Conservation (phyloP, 2,888 invertebrate species). For the Agrochola lota region DNA sequence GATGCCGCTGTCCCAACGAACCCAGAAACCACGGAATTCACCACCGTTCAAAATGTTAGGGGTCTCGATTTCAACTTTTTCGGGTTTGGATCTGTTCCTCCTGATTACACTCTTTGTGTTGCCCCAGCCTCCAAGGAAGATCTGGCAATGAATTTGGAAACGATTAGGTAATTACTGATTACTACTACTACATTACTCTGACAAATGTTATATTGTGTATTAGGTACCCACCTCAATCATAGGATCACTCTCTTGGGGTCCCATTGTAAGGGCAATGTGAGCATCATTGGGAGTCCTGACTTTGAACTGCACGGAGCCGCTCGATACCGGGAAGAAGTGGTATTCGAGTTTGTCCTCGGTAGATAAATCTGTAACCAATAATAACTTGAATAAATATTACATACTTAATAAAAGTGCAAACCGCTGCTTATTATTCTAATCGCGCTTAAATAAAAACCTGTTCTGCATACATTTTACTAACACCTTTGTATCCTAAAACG, state of each 20-base stretch:
- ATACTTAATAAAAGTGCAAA: neutral
- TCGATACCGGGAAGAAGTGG: conserved; percentile 93
- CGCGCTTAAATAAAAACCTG: neutral
- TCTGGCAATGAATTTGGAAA: conserved; percentile 76
- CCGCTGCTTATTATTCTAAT: neutral
- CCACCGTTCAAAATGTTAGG: conserved; percentile 93
- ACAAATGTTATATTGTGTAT: neutral
- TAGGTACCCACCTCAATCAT: conserved; percentile 93
- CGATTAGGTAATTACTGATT: neutral
- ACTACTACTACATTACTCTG: neutral
- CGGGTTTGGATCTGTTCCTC: conserved; percentile 94
- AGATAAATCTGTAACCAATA: conserved; percentile 92
- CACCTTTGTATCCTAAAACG: neutral
- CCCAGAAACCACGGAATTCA: conserved; percentile 96
- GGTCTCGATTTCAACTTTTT: conserved; percentile 93
- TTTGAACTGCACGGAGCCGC: conserved; percentile 94
- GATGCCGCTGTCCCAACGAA: conserved; percentile 93
- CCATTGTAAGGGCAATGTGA: conserved; percentile 94
- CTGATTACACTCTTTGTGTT: conserved; percentile 96
- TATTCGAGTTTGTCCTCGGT: conserved; percentile 96
- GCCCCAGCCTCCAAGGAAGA: conserved; percentile 97
- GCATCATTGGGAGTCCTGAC: conserved; percentile 95
- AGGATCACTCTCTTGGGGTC: conserved; percentile 93
- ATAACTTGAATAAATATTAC: conserved; percentile 1
- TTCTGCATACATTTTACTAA: neutral